phyloP scores from a whole-genome alignment of 2,797 vertebrate genomes.

The Amazona ochrocephala region DNA sequence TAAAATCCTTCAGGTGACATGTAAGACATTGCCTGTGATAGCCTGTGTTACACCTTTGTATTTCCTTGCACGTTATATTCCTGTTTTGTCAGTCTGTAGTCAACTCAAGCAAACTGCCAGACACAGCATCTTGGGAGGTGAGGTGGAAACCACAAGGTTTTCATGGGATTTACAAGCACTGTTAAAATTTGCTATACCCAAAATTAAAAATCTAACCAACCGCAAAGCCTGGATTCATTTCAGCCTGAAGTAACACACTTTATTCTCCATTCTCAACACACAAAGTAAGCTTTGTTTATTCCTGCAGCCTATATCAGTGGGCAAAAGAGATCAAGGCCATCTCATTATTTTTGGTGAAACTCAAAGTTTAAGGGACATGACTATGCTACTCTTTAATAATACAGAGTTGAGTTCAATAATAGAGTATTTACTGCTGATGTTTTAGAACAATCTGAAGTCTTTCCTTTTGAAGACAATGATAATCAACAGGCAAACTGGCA shows the following conservation, averaged over 20 bases:
- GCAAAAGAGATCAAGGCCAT: constrained; percentile 51
- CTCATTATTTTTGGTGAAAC: constrained; percentile 64
- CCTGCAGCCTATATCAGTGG: neutral
- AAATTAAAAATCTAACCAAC: neutral
- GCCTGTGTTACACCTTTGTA: neutral
- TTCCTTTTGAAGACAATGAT: constrained; percentile 49
- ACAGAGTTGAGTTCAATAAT: constrained; percentile 37
- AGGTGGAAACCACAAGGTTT: constrained; percentile 12
- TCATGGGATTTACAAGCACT: neutral
- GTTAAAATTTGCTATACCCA: constrained; percentile 19
- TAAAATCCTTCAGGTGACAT: neutral
- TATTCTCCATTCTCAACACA: neutral
- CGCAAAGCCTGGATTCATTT: neutral
- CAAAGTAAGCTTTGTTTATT: constrained; percentile 40
- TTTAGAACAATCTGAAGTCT: constrained; percentile 69
- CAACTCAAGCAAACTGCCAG: constrained; percentile 34
- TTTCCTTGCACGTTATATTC: neutral
- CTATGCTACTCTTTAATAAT: constrained; percentile 67
- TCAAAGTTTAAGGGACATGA: constrained; percentile 41
- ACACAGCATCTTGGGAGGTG: neutral
- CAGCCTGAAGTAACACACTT: neutral
- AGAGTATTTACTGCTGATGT: constrained; percentile 63
- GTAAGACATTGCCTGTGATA: neutral
- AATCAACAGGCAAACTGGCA: constrained; percentile 47
- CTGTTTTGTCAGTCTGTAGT: neutral